Percentiles rank a stretch among this genome's conserved stretches.
Conservation (phyloP, 2,888 invertebrate species). For the Acrocyrtus sp. region DNA sequence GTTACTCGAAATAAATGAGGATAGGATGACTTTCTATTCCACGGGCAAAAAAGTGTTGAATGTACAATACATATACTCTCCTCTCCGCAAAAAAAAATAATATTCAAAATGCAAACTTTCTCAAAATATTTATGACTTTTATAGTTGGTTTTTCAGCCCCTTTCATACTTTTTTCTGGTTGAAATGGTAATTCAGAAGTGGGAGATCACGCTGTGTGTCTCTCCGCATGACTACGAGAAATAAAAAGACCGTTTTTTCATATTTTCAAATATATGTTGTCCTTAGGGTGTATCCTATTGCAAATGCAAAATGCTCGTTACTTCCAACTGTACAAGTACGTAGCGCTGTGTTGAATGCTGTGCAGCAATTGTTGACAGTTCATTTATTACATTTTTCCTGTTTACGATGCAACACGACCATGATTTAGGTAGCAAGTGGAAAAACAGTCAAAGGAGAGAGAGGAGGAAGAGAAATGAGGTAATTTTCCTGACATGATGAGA, state of each 20-base stretch:
- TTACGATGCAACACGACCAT: conserved; percentile 13
- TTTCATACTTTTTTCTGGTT: no score
- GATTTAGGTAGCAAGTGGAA: not conserved
- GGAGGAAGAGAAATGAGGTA: conserved; percentile 7
- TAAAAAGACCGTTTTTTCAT: not conserved
- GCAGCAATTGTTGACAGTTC: conserved; percentile 1
- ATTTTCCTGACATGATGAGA: conserved; percentile 4
- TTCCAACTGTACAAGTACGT: no score
- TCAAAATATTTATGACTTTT: no score
- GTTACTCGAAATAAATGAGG: no score
- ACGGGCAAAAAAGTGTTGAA: no score
- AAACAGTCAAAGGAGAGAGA: not conserved
- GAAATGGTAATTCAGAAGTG: no score
- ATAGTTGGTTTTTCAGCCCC: no score
- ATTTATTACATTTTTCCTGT: not conserved
- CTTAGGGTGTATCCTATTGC: not conserved
- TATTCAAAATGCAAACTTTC: no score
- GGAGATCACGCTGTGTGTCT: not conserved
- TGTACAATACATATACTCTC: no score
- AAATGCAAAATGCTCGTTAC: not conserved
- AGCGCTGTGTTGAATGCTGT: no score
- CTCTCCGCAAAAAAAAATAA: no score
- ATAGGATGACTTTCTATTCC: no score
- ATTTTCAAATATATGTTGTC: not conserved
- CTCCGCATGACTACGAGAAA: not conserved